These are phyloP conservation scores for Periplaneta americana DNA, from an alignment of 1,140 invertebrate genomes.

Conservation along the genomic window DNA sequence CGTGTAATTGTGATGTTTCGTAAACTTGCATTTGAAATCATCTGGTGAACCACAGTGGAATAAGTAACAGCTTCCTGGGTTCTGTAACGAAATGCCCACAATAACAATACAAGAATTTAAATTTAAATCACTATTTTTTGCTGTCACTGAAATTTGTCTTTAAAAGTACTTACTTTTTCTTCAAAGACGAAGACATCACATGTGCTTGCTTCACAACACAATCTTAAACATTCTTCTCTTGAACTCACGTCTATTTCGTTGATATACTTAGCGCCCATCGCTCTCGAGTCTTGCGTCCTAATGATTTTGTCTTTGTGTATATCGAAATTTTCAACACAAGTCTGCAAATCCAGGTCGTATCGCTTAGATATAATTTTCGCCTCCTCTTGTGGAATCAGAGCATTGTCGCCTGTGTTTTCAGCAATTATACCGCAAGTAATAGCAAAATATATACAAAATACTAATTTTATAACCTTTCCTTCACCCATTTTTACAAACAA, in stretches of 20 bases:
- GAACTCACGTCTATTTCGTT: conserved; percentile 76
- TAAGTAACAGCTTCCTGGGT: conserved; percentile 81
- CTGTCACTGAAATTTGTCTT: not conserved
- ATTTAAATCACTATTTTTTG: not conserved
- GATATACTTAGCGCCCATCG: conserved; percentile 82
- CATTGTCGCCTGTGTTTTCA: not conserved
- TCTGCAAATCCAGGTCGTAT: conserved; percentile 16
- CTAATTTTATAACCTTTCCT: not conserved
- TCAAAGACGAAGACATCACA: conserved; percentile 92
- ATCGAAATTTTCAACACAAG: conserved; percentile 66
- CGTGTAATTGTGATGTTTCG: conserved; percentile 81
- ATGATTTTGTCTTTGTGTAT: conserved; percentile 86
- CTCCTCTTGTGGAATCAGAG: not conserved
- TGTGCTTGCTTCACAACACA: conserved; percentile 78
- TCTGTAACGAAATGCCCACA: conserved; percentile 42
- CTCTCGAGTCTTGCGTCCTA: conserved; percentile 77
- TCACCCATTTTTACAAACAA: not conserved
- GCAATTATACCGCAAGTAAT: not conserved
- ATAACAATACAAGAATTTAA: not conserved
- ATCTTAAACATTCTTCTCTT: conserved; percentile 71
- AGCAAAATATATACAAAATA: not conserved
- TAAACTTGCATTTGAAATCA: conserved; percentile 91
- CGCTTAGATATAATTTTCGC: conserved; percentile 12
- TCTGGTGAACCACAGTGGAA: conserved; percentile 85
- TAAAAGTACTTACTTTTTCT: conserved; percentile 62